A percentile compares a stretch with the other conserved stretches of the same genome.
Evolutionary conservation across 2,113 vertebrate species (phyloP).

Genomic region (Halcyon malimbica): DNA sequence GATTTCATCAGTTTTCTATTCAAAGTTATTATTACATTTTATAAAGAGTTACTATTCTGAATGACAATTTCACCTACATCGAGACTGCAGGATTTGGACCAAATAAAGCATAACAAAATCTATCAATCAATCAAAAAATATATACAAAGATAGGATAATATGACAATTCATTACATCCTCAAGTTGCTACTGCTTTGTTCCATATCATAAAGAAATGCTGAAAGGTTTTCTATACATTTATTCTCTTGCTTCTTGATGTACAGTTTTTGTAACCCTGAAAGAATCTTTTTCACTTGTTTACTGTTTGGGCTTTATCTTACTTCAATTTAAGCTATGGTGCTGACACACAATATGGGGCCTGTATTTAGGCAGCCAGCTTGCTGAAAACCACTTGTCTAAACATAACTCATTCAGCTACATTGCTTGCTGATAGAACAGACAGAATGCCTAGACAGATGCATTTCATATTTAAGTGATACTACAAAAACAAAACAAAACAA

Average conservation of each 20-base stretch:
- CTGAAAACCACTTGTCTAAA: slow-evolving; percentile 8
- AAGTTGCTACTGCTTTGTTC: not conserved
- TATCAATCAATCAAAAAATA: not conserved
- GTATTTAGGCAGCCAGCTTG: not conserved
- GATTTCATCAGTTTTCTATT: not conserved
- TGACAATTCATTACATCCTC: not conserved
- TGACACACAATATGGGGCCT: not conserved
- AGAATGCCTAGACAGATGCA: not conserved
- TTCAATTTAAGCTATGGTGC: not conserved
- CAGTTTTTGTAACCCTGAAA: not conserved
- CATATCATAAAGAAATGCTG: not conserved
- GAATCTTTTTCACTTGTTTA: not conserved
- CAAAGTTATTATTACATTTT: not conserved
- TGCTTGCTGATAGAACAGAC: not conserved
- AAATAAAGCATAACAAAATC: not conserved
- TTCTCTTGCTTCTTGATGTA: not conserved
- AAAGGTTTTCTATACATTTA: not conserved
- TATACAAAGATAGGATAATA: not conserved
- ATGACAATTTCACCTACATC: not conserved
- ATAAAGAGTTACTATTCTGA: not conserved
- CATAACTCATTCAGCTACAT: not conserved
- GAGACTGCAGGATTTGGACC: not conserved
- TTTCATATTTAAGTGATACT: not conserved
- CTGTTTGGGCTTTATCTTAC: not conserved
- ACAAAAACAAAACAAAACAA: not conserved